Base-by-base conservation (phyloP, 2,888 invertebrate species). In the Caenorhabditis sinica region DNA sequence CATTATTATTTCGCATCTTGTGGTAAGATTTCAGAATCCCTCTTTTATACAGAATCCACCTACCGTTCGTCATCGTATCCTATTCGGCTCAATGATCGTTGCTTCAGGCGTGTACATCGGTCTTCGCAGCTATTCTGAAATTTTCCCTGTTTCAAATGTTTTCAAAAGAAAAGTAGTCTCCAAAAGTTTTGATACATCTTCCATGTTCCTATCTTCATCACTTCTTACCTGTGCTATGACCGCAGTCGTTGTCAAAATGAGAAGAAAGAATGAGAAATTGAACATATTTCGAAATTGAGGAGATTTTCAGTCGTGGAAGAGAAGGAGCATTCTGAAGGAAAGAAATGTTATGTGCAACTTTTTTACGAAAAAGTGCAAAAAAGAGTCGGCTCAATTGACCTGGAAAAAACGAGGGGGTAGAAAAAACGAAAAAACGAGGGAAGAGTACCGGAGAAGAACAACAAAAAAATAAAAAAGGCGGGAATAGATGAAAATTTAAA, bases 101-200 rank as follows among this genome's bases (percentile, higher is more conserved):
- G 73, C 51, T 88, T 86, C 11, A 88, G 61, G 5, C 88, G 83
- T 13, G 66, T 51, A 73, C 88, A 88, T 76, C 88, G 71, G 20
- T 86, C 83, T 43, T 79, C 80, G 63, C 85, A 86, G 23, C 68
- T 40, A 8, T 58, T 69, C 72, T 73, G 53, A 23, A 76, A 30
- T 61, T 61, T 63, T 63, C 13, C 40, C 11, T 33, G 40, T 63
- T 63, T 63, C 40, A 17, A 63, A 17, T 33, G 40, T 63, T 63
- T 63, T 40, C 30, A 63, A 40, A n/a, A 36, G 6, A 11, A n/a
- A n/a, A n/a, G 13, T 60, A 11, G 6, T 40, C 28, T 58, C 17
- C n/a, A 60, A 58, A 28, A 25, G 8, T 20, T 58, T 33, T 28
- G 15, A 9, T 15, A 17, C 23, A 23, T 40, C 23, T 2, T 15